Evolutionary conservation across 1,140 invertebrate species (phyloP).

Genomic region (Globodera ellingtonae): DNA sequence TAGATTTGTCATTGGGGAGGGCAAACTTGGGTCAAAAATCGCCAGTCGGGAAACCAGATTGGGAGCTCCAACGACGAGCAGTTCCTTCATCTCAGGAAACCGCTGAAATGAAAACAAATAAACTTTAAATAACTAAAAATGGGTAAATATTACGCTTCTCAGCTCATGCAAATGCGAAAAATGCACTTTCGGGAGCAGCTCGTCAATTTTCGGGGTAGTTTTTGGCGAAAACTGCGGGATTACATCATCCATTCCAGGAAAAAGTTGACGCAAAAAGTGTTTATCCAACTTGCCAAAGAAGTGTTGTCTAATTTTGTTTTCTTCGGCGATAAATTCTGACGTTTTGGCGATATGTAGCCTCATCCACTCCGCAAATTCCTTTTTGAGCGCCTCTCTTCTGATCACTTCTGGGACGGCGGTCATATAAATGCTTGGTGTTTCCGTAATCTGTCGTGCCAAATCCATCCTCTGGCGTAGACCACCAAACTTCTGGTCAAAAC

Average conservation of each 20-base stretch:
- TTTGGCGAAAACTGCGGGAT: slow-evolving; percentile 44
- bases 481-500: slow-evolving; percentile 45
- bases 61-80: slow-evolving; percentile 47
- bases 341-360: slow-evolving; percentile 37
- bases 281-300: slow-evolving; percentile 49
- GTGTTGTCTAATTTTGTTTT: slow-evolving; percentile 43
- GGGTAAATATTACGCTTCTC: slow-evolving; percentile 21
- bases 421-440: slow-evolving; percentile 52
- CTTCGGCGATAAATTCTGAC: slow-evolving; percentile 42
- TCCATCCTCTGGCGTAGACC: slow-evolving; percentile 48
- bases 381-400: slow-evolving; percentile 40
- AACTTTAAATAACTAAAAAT: neutral
- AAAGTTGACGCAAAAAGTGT: slow-evolving; percentile 49
- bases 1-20: slow-evolving; percentile 1
- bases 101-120: slow-evolving; percentile 6
- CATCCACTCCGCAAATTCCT: slow-evolving; percentile 48
- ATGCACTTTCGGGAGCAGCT: slow-evolving; percentile 34
- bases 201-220: slow-evolving; percentile 34
- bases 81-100: slow-evolving; percentile 44
- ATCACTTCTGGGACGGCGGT: slow-evolving; percentile 53
- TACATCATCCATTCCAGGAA: slow-evolving; percentile 42
- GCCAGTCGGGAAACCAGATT: slow-evolving; percentile 44
- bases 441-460: slow-evolving; percentile 49
- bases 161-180: slow-evolving; percentile 43
- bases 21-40: slow-evolving; percentile 34